Evolutionary conservation across 2,113 vertebrate species (phyloP).

Genomic region (Lophotis ruficrista): DNA sequence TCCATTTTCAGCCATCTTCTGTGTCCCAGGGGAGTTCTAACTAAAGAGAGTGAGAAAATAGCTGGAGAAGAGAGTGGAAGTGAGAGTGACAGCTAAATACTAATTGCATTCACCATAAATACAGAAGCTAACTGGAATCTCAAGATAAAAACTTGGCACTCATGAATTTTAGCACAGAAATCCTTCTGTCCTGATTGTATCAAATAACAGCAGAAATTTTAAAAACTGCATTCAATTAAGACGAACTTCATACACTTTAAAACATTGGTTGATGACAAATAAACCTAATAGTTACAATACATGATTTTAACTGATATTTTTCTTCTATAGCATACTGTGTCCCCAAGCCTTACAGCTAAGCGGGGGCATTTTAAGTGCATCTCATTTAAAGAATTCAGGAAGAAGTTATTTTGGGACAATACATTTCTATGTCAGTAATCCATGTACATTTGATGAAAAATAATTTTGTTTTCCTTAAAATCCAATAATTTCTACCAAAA

Average conservation of each 20-base stretch:
- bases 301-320: not conserved
- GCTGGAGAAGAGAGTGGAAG: not conserved
- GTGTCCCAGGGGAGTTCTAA: not conserved
- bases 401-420: not conserved
- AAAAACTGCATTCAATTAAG: not conserved
- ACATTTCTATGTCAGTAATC: not conserved
- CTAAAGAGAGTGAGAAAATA: not conserved
- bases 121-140: not conserved
- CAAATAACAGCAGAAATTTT: not conserved
- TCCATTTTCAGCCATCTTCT: slow-evolving; percentile 5
- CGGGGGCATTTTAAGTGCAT: not conserved
- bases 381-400: not conserved
- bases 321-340: not conserved
- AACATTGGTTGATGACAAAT: not conserved
- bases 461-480: not conserved
- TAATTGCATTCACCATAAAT: not conserved
- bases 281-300: not conserved
- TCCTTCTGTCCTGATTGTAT: not conserved
- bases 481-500: not conserved
- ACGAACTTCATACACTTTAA: not conserved
- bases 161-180: not conserved
- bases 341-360: not conserved
- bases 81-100: not conserved
- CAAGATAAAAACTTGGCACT: not conserved
- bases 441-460: not conserved